Base-by-base conservation (phyloP, 2,888 invertebrate genomes). In the Latrodectus elegans region DNA sequence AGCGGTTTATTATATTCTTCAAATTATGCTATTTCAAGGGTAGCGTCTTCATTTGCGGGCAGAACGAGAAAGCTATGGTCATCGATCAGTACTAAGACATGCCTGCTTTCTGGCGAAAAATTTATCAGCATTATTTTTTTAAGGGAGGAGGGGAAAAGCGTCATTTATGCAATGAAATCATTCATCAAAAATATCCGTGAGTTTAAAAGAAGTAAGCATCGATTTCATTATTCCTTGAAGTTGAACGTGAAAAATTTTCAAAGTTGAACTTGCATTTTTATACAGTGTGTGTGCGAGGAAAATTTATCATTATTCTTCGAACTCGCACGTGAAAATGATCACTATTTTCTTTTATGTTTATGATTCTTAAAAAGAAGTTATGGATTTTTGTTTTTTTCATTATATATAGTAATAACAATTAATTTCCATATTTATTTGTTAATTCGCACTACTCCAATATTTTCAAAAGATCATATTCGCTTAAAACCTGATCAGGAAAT, bases 151-250 rank as follows among this genome's bases (percentile, higher is more conserved):
- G 51, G 64, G 64, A 76, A 75, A 51, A 64, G 71, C 76, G 71
- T 76, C 70, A 76, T 70, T 83, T 76, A 83, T 65, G 76, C 76
- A 76, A 76, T 60, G 83, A 76, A 83, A 83, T 83, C 81, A 81
- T 81, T 81, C 74, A 81, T 81, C 81, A 81, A 81, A 81, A 73
- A 73, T 81, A 81, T 74, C 74, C 81, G 38, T 26, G 73, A 74
- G 67, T 68, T 74, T 81, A 81, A 81, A 74, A 38, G 38, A 38
- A 38, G 38, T 38, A 67, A 22, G 17, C 71, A 81, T 81, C 81
- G 81, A 81, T 81, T 81, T 81, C 74, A 81, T 81, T 81, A 81
- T 81, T 81, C 65, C 22, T 38, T 15, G 26, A 64, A 80, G 80
- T 73, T 65, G 65, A 80, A 73, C 51, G 38, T 38, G 38, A 38